Evolutionary conservation across 2,113 vertebrate genomes (phyloP).

Genomic region (Periophthalmus modestus): DNA sequence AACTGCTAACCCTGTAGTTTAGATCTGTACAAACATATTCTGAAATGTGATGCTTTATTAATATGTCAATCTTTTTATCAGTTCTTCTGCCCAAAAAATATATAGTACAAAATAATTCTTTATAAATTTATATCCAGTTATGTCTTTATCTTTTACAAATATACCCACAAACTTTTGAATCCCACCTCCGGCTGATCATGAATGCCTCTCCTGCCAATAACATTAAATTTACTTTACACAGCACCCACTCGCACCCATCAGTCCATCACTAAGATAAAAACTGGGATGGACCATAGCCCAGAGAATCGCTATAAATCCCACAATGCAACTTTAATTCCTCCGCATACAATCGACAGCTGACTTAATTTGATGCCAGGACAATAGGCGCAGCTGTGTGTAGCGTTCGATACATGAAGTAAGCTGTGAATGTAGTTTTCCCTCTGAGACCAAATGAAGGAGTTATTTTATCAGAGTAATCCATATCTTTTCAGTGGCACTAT

Average conservation of each 20-base stretch:
- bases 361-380: conserved; percentile 38
- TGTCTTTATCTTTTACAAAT: neutral
- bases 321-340: conserved; percentile 13
- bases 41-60: too few species aligned
- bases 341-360: conserved; percentile 12
- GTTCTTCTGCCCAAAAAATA: too few species aligned
- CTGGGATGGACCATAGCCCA: neutral
- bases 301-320: conserved; percentile 10
- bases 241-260: neutral
- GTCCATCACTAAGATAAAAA: conserved; percentile 2
- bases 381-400: conserved; percentile 30
- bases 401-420: conserved; percentile 51
- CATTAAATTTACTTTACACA: neutral
- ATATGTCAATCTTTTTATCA: too few species aligned
- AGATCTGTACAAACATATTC: too few species aligned
- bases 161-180: neutral
- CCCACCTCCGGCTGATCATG: neutral
- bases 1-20: too few species aligned
- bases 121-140: too few species aligned
- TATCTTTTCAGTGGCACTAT: conserved; percentile 53
- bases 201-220: neutral
- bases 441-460: conserved; percentile 56
- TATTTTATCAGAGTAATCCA: conserved; percentile 62
- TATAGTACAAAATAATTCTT: too few species aligned
- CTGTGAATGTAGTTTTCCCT: conserved; percentile 41